Evolutionary conservation across 2,888 invertebrate genomes (phyloP).

Genomic region (Acleris literana): DNA sequence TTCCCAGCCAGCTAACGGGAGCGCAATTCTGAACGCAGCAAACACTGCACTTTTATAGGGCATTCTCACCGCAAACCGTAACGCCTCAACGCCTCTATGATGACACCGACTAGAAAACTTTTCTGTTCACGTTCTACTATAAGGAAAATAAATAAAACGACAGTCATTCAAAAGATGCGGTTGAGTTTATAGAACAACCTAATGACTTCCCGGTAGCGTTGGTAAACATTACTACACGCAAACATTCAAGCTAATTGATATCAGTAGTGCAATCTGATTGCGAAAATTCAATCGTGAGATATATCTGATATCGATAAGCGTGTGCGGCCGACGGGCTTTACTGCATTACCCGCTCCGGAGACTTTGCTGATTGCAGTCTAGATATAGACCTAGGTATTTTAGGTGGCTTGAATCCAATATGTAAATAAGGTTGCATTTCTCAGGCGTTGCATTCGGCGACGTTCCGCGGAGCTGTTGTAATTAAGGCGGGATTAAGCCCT

Average conservation of each 20-base stretch:
- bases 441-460: conserved; percentile 47
- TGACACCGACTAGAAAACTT: conserved; percentile 1
- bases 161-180: conserved; percentile 11
- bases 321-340: conserved; percentile 40
- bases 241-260: conserved; percentile 28
- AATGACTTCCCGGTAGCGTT: conserved; percentile 23
- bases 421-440: conserved; percentile 57
- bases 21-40: conserved; percentile 48
- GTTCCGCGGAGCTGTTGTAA: conserved; percentile 60
- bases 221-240: conserved; percentile 31
- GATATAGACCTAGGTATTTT: conserved; percentile 45
- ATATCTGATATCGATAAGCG: conserved; percentile 37
- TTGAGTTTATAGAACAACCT: conserved; percentile 4
- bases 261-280: conserved; percentile 28
- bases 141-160: conserved; percentile 17
- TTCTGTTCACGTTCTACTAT: not conserved
- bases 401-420: conserved; percentile 54
- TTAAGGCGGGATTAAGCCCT: conserved; percentile 65
- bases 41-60: conserved; percentile 28
- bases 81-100: conserved; percentile 20
- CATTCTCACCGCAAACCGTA: conserved; percentile 24
- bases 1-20: conserved; percentile 67
- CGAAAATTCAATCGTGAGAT: conserved; percentile 30
- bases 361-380: conserved; percentile 57
- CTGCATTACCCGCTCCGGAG: conserved; percentile 50